phyloP scores from a whole-genome alignment of 2,888 invertebrate species.

The Dermolepida albohirtum region DNA sequence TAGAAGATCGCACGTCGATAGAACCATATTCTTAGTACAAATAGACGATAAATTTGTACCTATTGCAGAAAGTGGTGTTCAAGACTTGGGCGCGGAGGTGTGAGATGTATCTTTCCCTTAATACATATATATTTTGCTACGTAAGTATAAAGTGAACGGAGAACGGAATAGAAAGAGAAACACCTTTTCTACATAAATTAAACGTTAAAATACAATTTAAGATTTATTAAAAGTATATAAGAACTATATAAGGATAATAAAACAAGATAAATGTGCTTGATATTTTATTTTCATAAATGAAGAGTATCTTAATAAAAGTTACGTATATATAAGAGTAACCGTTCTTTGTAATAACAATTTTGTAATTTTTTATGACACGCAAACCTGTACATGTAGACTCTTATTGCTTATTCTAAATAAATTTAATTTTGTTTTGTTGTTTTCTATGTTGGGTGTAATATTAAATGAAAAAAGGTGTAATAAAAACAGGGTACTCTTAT shows the following conservation, averaged over 20 bases:
- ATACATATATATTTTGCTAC: conserved; percentile 1
- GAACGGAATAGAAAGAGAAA: conserved; percentile 9
- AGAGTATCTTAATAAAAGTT: conserved; percentile 20
- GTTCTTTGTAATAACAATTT: conserved; percentile 18
- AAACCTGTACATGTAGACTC: conserved; percentile 4
- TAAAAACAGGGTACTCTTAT: conserved; percentile 39
- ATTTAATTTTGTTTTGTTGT: not conserved
- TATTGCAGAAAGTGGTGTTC: conserved; percentile 89
- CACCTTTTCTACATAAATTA: not conserved
- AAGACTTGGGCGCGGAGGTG: conserved; percentile 77
- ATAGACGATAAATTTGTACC: conserved; percentile 94
- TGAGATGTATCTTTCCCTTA: conserved; percentile 21
- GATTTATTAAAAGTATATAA: conserved; percentile 23
- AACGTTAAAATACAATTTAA: conserved; percentile 1
- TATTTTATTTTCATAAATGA: conserved; percentile 40
- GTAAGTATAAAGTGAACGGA: conserved; percentile 23
- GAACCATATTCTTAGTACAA: conserved; percentile 90
- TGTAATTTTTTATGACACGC: conserved; percentile 36
- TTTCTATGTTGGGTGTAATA: not conserved
- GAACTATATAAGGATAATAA: conserved; percentile 5
- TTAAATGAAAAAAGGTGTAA: conserved; percentile 12
- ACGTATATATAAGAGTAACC: conserved; percentile 12
- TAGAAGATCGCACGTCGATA: conserved; percentile 91
- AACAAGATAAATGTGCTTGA: conserved; percentile 37
- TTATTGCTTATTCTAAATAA: conserved; percentile 8